phyloP scores from a whole-genome alignment of 2,888 invertebrate genomes.

The Scotopteryx bipunctaria region DNA sequence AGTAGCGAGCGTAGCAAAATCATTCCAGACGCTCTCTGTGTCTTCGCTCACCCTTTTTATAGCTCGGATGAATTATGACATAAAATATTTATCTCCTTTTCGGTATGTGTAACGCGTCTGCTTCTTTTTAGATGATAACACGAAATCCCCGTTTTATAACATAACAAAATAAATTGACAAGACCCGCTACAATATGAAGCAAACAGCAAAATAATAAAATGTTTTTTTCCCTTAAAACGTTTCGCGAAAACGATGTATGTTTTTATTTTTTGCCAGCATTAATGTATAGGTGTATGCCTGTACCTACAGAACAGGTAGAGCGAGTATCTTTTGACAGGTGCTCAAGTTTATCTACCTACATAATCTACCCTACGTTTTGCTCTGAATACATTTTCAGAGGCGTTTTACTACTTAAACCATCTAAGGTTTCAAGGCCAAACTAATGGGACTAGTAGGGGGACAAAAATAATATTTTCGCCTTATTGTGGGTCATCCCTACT shows the following conservation, averaged over 20 bases:
- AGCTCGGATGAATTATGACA: slow-evolving; percentile 73
- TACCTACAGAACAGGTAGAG: not conserved
- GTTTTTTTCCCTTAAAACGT: slow-evolving; percentile 24
- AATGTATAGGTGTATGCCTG: not conserved
- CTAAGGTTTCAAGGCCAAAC: too few relatives aligned
- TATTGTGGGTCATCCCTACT: slow-evolving; percentile 63
- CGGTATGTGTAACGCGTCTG: slow-evolving; percentile 69
- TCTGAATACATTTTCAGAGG: too few relatives aligned
- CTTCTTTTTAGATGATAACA: slow-evolving; percentile 70
- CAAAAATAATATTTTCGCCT: not conserved
- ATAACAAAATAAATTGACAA: slow-evolving; percentile 58
- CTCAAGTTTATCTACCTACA: not conserved
- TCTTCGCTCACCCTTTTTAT: slow-evolving; percentile 72
- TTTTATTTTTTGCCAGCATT: slow-evolving; percentile 18
- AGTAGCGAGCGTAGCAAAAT: slow-evolving; percentile 58
- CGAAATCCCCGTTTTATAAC: slow-evolving; percentile 66
- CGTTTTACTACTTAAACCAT: not conserved
- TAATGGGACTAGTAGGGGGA: too few relatives aligned
- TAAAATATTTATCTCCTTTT: slow-evolving; percentile 77
- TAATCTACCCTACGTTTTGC: too few relatives aligned
- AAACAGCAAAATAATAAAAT: slow-evolving; percentile 40
- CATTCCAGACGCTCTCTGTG: slow-evolving; percentile 56
- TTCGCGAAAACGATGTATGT: slow-evolving; percentile 20
- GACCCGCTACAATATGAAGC: slow-evolving; percentile 42
- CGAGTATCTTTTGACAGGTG: not conserved